A percentile compares a stretch with the other conserved stretches of the same genome.
Conservation (phyloP, 1,140 invertebrate genomes). For the Trinorchestia longiramus region DNA sequence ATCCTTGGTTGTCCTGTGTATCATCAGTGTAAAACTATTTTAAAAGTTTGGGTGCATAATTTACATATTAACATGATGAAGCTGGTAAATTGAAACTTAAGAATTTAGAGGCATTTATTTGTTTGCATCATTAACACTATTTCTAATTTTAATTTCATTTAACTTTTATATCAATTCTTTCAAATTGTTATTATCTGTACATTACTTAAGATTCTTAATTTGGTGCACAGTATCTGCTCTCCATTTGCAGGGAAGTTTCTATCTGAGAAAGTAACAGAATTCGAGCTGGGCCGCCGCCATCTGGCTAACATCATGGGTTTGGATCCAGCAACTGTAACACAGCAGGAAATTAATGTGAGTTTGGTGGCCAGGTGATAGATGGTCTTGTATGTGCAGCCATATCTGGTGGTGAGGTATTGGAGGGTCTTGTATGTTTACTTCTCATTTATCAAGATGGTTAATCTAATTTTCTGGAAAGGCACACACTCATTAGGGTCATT, state of each 20-base stretch:
- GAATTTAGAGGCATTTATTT: too few species aligned
- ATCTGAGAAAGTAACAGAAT: conserved; percentile 83
- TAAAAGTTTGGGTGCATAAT: too few species aligned
- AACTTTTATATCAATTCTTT: not conserved
- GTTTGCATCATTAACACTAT: too few species aligned
- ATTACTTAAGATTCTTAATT: not conserved
- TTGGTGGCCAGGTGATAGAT: not conserved
- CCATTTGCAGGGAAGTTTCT: conserved; percentile 80
- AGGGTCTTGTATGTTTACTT: not conserved
- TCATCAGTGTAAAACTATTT: too few species aligned
- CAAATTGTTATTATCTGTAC: not conserved
- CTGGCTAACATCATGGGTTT: conserved; percentile 98
- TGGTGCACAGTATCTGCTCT: not conserved
- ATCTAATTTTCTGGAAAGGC: not conserved
- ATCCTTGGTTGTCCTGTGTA: too few species aligned
- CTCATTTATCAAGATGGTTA: not conserved
- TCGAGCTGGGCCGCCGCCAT: conserved; percentile 91
- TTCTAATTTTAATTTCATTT: too few species aligned
- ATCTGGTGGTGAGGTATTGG: not conserved
- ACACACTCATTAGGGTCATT: too few species aligned
- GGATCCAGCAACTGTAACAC: conserved; percentile 87
- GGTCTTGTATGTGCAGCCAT: not conserved
- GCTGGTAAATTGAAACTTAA: too few species aligned
- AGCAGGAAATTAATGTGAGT: conserved; percentile 87
- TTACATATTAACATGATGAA: too few species aligned